Evolutionary conservation across 23 tunicate species (phyloP), one percentile per base, ranked within the genome.

Genomic region (Halocynthia roretzi): DNA sequence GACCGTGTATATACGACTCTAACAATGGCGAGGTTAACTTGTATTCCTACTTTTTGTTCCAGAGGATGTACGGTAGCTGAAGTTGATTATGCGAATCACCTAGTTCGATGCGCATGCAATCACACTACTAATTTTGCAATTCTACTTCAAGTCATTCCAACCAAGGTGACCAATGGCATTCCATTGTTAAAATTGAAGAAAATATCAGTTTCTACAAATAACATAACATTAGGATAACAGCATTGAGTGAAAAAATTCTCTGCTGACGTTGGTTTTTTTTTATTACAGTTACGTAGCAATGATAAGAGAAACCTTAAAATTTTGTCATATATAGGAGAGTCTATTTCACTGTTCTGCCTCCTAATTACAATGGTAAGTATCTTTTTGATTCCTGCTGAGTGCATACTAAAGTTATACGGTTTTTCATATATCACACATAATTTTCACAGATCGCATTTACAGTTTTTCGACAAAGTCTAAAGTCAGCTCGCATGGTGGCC

Each of bases 121-220:
- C 96, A 89, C 62, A 89, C 96, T 56, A 89, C 96, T n/a, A 89
- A 89, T 77, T 89, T 89, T 75, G 96, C 96, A 48, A 80, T 89
- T 15, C 71, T 89, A 6, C 79, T 89, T 62, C 96, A 89, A 80
- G 85, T 76, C 49, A 51, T 84, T 10, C 80, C 84, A 66, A 88
- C 88, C 11, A 67, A 89, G 85, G 96, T 89, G 51, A 62, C 80
- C 14, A 61, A 76, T 51, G 68, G 6, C 53, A 77, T 76, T 51
- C 70, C 72, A 68, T 19, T 68, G 22, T 68, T 68, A 15, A 15
- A 12, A 0, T 2, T n/a, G 4, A 68, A 78, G 2, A 48, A 58
- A 57, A 57, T 62, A 70, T 51, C 8, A 15, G 50, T 80, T 67
- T 31, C 44, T 31, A 31, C 44, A 31, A 31, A 0, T 31, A 31